Evolutionary conservation across 2,888 invertebrate genomes (phyloP), one percentile per base, ranked within the genome.

Genomic region (Agriopis leucophaearia): DNA sequence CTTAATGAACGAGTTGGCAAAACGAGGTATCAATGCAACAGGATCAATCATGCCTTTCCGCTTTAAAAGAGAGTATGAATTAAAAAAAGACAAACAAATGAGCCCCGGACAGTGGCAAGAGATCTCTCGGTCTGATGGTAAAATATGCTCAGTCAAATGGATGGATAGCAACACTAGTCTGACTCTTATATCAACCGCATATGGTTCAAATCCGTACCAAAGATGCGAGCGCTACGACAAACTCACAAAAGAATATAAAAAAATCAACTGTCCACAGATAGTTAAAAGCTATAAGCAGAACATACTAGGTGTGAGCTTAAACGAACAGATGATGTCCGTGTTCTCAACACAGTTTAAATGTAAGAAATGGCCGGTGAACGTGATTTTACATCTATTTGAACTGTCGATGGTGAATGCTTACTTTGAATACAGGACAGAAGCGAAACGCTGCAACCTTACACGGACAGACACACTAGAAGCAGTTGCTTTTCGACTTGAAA

Each of bases 331-430:
- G 52, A 74, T 78, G 64, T 76, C 78, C n/a, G 63, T 71, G 8
- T 84, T 81, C 44, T 47, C 81, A n/a, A 75, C 79, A 12, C 75
- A 75, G 59, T 71, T 71, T 44, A 78, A 79, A 72, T 78, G 77
- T 8, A 71, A 72, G n/a, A 86, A 83, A 63, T 82, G 82, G 78
- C 74, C 81, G 3, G 40, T 85, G 0, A 79, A 81, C 58, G 69
- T 81, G 0, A 78, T 83, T 50, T 70, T 77, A 15, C 65, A 75
- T 27, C 36, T 73, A n/a, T 73, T 73, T n/a, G 72, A 73, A n/a
- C 10, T 73, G 35, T 54, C 72, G 0, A 9, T 73, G 6, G 50
- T 55, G 0, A 73, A 70, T 38, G 60, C 70, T 12, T 71, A 66
- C 15, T 66, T 71, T 2, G 72, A 73, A 16, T 73, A 73, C 16